Base-by-base conservation (phyloP, 2,888 invertebrate genomes). In the Cataglyphis cursor region DNA sequence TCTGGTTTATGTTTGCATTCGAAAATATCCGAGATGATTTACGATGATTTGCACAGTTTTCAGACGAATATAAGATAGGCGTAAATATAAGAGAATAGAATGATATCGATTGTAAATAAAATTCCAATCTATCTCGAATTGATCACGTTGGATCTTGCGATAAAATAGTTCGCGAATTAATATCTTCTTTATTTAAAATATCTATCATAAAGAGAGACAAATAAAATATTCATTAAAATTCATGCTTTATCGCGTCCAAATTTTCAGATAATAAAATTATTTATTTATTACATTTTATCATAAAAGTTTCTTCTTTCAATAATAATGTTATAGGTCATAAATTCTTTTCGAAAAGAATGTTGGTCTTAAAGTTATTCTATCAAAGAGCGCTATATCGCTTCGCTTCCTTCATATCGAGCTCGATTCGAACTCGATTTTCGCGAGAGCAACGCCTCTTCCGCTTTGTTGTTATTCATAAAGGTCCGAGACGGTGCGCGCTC, bases 401-500 rank as follows among this genome's bases (percentile, higher is more conserved):
- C 80, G 21, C 44, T 21, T 24, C 59, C 18, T 10, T 76, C 41
- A 8, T 15, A 51, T 0, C 38, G 12, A 35, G 8, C 6, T 51
- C 31, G 18, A 80, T 59, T 59, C 28, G 38, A 44, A 54, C 31
- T 31, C n/a, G 21, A 73, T 57, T 80, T 74, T 74, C 21, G 18
- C 76, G 61, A 66, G 31, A 51, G 24, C 59, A 59, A 18, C n/a
- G 38, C 51, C 8, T 54, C 68, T 48, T 44, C 62, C 74, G 48
- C 61, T 74, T 81, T 70, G 48, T 61, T 74, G 61, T 81, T 81
- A 74, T 81, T 78, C 70, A 78, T 70, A 78, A 78, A 59, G 18
- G 44, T 57, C 41, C 38, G n/a, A n/a, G 18, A 64, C 73, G 84
- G 88, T 83, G 83, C 84, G 78, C 84, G 83, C 88, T 85, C 86